A percentile compares a stretch with the other conserved stretches of the same genome.
Conservation (phyloP, 1,140 invertebrate genomes). For the Habropoda laboriosa region DNA sequence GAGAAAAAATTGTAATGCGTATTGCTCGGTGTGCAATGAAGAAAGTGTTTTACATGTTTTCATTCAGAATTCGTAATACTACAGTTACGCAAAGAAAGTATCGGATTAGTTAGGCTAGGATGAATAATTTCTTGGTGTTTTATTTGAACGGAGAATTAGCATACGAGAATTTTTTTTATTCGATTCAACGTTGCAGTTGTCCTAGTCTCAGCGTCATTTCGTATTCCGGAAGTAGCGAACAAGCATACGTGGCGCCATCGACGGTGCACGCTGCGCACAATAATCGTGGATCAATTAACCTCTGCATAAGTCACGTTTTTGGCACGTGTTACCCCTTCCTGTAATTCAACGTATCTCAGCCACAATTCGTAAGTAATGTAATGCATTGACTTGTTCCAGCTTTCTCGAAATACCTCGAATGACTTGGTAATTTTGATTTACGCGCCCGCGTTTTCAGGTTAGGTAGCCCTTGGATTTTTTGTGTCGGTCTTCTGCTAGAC, state of each 20-base stretch:
- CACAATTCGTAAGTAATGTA: not conserved
- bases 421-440: not conserved
- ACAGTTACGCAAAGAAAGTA: not conserved
- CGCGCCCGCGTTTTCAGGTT: constrained; percentile 44
- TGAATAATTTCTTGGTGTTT: no score
- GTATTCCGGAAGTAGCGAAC: constrained; percentile 52
- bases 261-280: not conserved
- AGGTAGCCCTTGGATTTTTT: constrained; percentile 40
- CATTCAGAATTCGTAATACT: no score
- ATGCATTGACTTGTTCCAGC: not conserved
- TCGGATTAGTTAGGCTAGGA: not conserved
- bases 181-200: not conserved
- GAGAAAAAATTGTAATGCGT: no score
- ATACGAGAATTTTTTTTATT: not conserved
- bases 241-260: constrained; percentile 1
- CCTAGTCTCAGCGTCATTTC: not conserved
- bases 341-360: not conserved
- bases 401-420: not conserved
- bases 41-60: no score
- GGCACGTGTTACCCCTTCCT: not conserved
- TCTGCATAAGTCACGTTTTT: constrained; percentile 17
- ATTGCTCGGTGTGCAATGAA: no score
- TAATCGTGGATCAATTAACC: constrained; percentile 55
- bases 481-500: constrained; percentile 58
- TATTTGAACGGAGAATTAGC: not conserved